phyloP scores from a whole-genome alignment of 2,113 vertebrate genomes.

The Mobula hypostoma region DNA sequence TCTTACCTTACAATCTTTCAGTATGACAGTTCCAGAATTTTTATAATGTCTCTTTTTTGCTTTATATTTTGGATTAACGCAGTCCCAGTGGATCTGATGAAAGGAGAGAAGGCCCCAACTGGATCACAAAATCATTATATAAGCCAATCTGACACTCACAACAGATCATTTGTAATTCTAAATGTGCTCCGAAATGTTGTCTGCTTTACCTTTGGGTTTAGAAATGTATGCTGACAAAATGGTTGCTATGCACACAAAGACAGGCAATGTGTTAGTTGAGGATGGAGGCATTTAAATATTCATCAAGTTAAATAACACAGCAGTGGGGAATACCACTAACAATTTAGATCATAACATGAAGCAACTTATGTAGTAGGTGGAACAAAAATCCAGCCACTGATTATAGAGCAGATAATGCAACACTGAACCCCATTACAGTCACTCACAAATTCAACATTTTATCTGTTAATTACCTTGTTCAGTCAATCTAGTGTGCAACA shows the following conservation, averaged over 20 bases:
- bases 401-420: not conserved
- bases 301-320: not conserved
- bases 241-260: not conserved
- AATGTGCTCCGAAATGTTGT: not conserved
- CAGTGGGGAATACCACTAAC: constrained; percentile 6
- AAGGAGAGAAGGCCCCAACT: not conserved
- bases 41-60: constrained; percentile 86
- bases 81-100: constrained; percentile 78
- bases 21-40: constrained; percentile 82
- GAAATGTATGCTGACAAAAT: constrained; percentile 11
- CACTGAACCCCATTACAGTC: not conserved
- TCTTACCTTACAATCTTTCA: constrained; percentile 80
- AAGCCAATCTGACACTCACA: not conserved
- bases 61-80: constrained; percentile 89
- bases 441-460: not conserved
- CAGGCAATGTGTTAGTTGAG: not conserved
- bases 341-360: constrained; percentile 1
- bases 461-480: not conserved
- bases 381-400: not conserved
- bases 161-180: not conserved
- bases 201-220: not conserved
- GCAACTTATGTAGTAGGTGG: not conserved
- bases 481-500: not conserved
- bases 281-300: not conserved
- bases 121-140: not conserved